Percentiles rank a stretch among this genome's conserved stretches.
These are phyloP conservation scores for Myiozetetes cayanensis DNA, from an alignment of 2,113 vertebrate genomes.

Conservation along the genomic window DNA sequence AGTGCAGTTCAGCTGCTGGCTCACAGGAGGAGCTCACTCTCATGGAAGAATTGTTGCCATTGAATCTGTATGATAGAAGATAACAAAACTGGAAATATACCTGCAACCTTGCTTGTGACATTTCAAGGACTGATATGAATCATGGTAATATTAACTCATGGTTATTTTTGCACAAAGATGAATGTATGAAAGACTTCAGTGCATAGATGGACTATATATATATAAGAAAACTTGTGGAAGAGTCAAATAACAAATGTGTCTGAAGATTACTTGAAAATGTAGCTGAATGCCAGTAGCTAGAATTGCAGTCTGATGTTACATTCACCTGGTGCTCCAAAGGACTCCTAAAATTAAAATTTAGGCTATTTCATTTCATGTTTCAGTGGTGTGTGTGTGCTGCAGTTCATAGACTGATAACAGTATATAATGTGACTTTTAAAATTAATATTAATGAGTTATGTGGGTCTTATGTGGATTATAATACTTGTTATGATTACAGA, in stretches of 20 bases:
- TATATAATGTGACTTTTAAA: background rate
- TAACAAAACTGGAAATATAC: background rate
- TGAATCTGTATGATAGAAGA: background rate
- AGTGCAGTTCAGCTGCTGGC: background rate
- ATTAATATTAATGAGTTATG: background rate
- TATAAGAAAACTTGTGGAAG: background rate
- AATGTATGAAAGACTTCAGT: background rate
- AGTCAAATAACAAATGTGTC: background rate
- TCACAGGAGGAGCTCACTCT: background rate
- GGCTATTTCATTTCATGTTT: background rate
- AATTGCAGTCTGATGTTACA: background rate
- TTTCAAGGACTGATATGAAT: conserved; percentile 37
- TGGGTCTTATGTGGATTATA: background rate
- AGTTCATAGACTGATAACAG: background rate
- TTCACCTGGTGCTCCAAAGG: background rate
- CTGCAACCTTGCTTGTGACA: background rate
- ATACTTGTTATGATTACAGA: background rate
- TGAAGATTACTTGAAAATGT: conserved; percentile 3
- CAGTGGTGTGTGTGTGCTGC: background rate
- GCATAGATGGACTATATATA: background rate
- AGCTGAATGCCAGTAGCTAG: background rate
- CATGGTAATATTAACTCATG: background rate
- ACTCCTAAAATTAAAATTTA: background rate
- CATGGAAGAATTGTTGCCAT: background rate
- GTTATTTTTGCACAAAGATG: conserved; percentile 25